These are phyloP conservation scores for Turritopsis dohrnii DNA, from an alignment of 30 jellyfish, hydroid and myxozoan species.

Conservation along the genomic window DNA sequence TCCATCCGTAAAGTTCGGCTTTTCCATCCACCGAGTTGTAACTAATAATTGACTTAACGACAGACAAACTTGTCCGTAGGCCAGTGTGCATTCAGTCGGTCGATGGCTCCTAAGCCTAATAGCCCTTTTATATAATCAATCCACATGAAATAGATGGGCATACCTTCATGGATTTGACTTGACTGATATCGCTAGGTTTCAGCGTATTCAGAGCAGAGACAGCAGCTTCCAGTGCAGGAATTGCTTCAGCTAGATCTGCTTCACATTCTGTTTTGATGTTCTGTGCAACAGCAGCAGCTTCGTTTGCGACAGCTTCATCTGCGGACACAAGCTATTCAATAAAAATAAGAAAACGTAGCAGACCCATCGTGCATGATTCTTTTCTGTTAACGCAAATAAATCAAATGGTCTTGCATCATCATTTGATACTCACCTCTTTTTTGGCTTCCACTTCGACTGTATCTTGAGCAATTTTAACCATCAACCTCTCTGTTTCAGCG, in stretches of 20 bases:
- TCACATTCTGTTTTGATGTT: slow-evolving; percentile 91
- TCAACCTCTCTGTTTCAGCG: slow-evolving; percentile 79
- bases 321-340: slow-evolving; percentile 81
- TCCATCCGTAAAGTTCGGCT: too few species aligned
- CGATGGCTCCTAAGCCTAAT: too few species aligned
- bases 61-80: not conserved
- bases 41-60: too few species aligned
- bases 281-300: slow-evolving; percentile 94
- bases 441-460: slow-evolving; percentile 98
- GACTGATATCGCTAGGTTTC: slow-evolving; percentile 95
- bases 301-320: slow-evolving; percentile 94
- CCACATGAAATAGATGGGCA: too few species aligned
- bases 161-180: slow-evolving; percentile 95
- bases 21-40: too few species aligned
- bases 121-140: too few species aligned
- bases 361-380: too few species aligned
- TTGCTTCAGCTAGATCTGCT: slow-evolving; percentile 88
- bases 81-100: not conserved
- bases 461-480: slow-evolving; percentile 92
- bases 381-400: too few species aligned
- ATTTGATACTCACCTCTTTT: slow-evolving; percentile 62
- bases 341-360: slow-evolving; percentile 5
- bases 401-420: too few species aligned
- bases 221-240: slow-evolving; percentile 98
- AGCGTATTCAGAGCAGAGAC: slow-evolving; percentile 84